Evolutionary conservation across 2,888 invertebrate genomes (phyloP).

Genomic region (Boloria euphrosyne): DNA sequence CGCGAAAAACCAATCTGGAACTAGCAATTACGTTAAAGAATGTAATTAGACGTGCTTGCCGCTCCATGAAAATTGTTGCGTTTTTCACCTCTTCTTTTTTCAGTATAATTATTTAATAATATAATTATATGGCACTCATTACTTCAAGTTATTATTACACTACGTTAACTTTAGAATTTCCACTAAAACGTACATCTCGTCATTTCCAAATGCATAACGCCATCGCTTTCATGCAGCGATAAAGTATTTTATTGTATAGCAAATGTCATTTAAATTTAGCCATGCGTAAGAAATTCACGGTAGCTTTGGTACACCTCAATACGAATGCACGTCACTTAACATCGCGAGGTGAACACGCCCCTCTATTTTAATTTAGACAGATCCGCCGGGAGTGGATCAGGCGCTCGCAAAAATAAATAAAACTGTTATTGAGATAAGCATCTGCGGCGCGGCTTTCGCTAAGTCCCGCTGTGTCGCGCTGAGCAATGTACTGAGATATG

Average conservation of each 20-base stretch:
- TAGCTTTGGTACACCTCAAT: conserved; percentile 24
- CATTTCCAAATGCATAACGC: background rate
- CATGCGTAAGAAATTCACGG: conserved; percentile 19
- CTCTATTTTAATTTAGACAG: conserved; percentile 76
- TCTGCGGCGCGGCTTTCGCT: conserved; percentile 79
- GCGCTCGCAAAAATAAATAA: conserved; percentile 81
- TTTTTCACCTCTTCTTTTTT: conserved; percentile 20
- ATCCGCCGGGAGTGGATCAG: conserved; percentile 75
- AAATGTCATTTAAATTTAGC: conserved; percentile 9
- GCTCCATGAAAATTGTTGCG: conserved; percentile 37
- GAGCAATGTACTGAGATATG: conserved; percentile 80
- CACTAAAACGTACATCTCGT: background rate
- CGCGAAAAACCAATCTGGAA: conserved; percentile 78
- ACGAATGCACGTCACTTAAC: conserved; percentile 37
- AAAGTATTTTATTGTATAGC: background rate
- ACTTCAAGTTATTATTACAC: no score
- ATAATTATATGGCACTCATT: background rate
- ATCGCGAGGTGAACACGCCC: conserved; percentile 49
- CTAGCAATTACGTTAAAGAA: conserved; percentile 77
- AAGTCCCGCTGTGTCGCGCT: conserved; percentile 79
- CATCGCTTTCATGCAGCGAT: background rate
- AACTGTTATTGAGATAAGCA: conserved; percentile 83
- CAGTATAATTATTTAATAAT: background rate
- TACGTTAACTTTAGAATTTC: no score
- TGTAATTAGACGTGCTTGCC: conserved; percentile 59